Evolutionary conservation across 1,140 invertebrate species (phyloP).

Genomic region (Drosophila insularis): DNA sequence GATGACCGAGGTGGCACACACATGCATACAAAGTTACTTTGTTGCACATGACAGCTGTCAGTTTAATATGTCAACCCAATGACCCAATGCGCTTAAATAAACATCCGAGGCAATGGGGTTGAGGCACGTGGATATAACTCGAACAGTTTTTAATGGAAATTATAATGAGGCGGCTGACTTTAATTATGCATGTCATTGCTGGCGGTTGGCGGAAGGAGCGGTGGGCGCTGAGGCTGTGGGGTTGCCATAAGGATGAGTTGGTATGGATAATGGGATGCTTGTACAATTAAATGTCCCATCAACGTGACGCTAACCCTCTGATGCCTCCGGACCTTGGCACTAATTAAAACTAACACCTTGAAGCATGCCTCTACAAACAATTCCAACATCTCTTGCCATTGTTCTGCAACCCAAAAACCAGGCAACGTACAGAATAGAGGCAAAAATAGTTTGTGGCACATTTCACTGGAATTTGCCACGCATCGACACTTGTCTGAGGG

Average conservation of each 20-base stretch:
- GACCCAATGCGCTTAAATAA: constrained; percentile 18
- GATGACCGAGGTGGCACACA: neutral
- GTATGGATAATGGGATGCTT: constrained; percentile 16
- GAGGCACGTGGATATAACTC: constrained; percentile 15
- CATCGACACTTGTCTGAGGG: constrained; percentile 38
- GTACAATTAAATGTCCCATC: constrained; percentile 74
- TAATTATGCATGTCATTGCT: constrained; percentile 69
- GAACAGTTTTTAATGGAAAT: constrained; percentile 76
- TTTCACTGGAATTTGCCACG: constrained; percentile 53
- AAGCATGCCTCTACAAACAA: constrained; percentile 26
- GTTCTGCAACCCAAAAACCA: constrained; percentile 31
- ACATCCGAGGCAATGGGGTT: constrained; percentile 5
- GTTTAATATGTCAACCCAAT: constrained; percentile 49
- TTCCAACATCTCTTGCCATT: constrained; percentile 35
- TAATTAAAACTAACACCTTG: constrained; percentile 65
- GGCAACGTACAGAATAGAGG: constrained; percentile 4
- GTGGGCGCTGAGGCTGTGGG: constrained; percentile 9
- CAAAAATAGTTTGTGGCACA: constrained; percentile 46
- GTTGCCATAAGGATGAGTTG: constrained; percentile 15
- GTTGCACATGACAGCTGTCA: constrained; percentile 56
- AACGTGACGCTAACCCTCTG: constrained; percentile 58
- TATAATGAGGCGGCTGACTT: constrained; percentile 70
- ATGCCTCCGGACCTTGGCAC: constrained; percentile 60
- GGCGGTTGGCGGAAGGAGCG: neutral
- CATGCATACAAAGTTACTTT: neutral